Conservation (phyloP, 1,140 invertebrate species). For the Drosophila bifasciata region DNA sequence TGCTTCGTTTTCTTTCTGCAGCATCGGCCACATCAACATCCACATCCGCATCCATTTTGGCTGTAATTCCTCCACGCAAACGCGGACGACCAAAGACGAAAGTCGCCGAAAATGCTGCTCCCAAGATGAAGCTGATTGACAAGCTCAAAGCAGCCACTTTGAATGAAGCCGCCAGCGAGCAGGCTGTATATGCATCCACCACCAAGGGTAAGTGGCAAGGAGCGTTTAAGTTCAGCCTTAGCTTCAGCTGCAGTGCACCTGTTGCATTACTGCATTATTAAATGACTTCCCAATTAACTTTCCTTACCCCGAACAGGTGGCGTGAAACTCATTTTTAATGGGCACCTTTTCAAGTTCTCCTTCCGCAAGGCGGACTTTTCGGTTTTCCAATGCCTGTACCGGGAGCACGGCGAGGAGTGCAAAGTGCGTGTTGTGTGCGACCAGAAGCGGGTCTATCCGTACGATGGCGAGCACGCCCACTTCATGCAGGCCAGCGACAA, state of each 20-base stretch:
- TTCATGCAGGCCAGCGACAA: conserved; percentile 79
- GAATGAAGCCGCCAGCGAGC: conserved; percentile 58
- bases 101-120: conserved; percentile 33
- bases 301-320: conserved; percentile 48
- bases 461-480: conserved; percentile 76
- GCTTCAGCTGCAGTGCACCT: background rate
- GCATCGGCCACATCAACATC: conserved; percentile 30
- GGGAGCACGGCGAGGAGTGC: conserved; percentile 77
- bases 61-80: conserved; percentile 66
- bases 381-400: conserved; percentile 81
- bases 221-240: background rate
- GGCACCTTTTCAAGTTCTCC: conserved; percentile 77
- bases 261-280: background rate
- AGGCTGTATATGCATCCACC: conserved; percentile 74
- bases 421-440: conserved; percentile 77
- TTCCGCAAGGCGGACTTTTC: conserved; percentile 75
- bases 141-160: conserved; percentile 58
- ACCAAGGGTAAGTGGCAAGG: conserved; percentile 67
- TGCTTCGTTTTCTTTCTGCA: conserved; percentile 39
- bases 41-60: conserved; percentile 41
- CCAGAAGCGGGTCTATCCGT: conserved; percentile 75
- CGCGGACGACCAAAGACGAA: conserved; percentile 66
- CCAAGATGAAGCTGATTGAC: conserved; percentile 64
- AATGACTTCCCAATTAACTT: background rate
- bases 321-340: conserved; percentile 74